Conservation (phyloP, 2,113 vertebrate species). For the Trachemys scripta region DNA sequence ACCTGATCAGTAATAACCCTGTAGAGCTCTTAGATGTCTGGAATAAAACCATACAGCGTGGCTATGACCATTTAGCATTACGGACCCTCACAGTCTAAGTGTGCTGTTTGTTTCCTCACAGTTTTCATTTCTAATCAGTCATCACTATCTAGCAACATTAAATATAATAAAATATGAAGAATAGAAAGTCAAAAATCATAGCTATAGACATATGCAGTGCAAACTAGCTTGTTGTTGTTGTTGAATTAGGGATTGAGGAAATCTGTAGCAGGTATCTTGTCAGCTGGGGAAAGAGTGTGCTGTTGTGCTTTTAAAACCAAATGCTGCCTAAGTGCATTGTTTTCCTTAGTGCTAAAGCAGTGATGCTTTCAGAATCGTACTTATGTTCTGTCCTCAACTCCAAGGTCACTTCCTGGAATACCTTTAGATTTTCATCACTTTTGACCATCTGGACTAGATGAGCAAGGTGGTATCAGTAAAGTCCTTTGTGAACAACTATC, state of each 20-base stretch:
- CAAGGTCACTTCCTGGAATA: slow-evolving; percentile 49
- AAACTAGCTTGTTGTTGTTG: slow-evolving; percentile 32
- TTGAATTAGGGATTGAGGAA: slow-evolving; percentile 4
- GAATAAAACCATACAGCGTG: neutral
- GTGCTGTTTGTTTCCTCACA: neutral
- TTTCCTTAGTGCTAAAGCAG: neutral
- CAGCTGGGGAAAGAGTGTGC: neutral
- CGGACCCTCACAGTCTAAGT: neutral
- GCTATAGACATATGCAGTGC: slow-evolving; percentile 6
- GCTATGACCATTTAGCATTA: neutral
- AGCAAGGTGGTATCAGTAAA: neutral
- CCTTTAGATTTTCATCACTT: slow-evolving; percentile 32
- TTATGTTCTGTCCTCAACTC: slow-evolving; percentile 5
- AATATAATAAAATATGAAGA: slow-evolving; percentile 21
- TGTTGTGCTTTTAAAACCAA: slow-evolving; percentile 35
- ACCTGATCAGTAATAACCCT: neutral
- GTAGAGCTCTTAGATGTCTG: neutral
- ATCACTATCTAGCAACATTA: neutral
- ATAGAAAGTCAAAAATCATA: slow-evolving; percentile 28
- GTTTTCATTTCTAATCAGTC: slow-evolving; percentile 33
- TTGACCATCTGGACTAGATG: slow-evolving; percentile 45
- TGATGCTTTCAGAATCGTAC: neutral
- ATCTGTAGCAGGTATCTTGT: slow-evolving; percentile 37
- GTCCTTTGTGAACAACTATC: slow-evolving; percentile 21
- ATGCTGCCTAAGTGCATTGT: slow-evolving; percentile 7